Conservation (phyloP, 2,888 invertebrate genomes). For the Drosophila anomelani region DNA sequence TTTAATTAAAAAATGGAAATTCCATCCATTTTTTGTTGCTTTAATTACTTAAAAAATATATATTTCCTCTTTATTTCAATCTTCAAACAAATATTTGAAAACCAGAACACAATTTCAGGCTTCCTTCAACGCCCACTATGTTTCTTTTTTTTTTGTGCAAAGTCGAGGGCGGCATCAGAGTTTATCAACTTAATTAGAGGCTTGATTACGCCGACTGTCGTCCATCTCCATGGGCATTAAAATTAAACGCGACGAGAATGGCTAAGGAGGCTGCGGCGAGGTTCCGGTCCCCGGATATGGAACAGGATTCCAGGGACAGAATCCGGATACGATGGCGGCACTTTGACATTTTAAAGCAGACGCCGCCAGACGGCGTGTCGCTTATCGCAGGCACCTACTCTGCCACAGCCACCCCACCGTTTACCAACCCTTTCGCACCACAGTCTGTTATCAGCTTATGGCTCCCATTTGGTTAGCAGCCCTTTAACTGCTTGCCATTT, state of each 20-base stretch:
- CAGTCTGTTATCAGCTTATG: slow-evolving; percentile 75
- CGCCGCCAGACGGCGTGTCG: slow-evolving; percentile 35
- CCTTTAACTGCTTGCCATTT: slow-evolving; percentile 77
- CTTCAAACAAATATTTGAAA: not conserved
- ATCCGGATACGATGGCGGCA: slow-evolving; percentile 40
- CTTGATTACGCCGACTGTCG: slow-evolving; percentile 72
- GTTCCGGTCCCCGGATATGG: slow-evolving; percentile 11
- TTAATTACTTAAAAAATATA: not conserved
- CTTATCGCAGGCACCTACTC: slow-evolving; percentile 50
- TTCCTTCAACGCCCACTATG: not conserved
- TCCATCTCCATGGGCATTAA: slow-evolving; percentile 64
- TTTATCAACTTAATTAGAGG: slow-evolving; percentile 80
- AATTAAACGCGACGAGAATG: slow-evolving; percentile 61
- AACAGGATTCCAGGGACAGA: slow-evolving; percentile 40
- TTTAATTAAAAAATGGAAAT: not conserved
- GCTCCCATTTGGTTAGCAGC: slow-evolving; percentile 80
- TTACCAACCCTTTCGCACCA: slow-evolving; percentile 10
- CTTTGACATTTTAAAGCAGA: slow-evolving; percentile 77
- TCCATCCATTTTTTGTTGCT: not conserved
- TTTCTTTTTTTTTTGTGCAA: slow-evolving; percentile 1
- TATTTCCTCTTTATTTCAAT: not conserved
- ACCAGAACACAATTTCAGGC: slow-evolving; percentile 1
- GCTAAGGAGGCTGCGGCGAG: slow-evolving; percentile 19
- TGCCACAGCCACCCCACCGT: not conserved
- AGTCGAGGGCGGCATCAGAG: slow-evolving; percentile 61